phyloP scores from a whole-genome alignment of 2,888 invertebrate species.

The Catocala nupta region DNA sequence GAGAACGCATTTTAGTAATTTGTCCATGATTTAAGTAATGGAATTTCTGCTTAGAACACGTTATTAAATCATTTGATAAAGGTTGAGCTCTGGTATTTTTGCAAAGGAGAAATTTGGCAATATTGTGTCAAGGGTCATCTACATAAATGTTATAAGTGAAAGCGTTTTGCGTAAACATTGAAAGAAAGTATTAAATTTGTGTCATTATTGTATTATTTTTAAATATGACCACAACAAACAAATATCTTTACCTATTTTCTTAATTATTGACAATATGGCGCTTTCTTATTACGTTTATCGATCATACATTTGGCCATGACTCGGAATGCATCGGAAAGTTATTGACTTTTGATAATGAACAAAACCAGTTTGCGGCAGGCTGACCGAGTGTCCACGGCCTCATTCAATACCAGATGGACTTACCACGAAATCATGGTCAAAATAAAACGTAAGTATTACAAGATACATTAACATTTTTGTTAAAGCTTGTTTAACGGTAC shows the following conservation, averaged over 20 bases:
- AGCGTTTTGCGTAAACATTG: slow-evolving; percentile 57
- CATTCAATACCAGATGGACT: slow-evolving; percentile 79
- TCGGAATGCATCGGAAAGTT: slow-evolving; percentile 85
- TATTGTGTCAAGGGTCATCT: slow-evolving; percentile 38
- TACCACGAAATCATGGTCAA: slow-evolving; percentile 56
- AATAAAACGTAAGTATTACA: slow-evolving; percentile 50
- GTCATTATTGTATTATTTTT: slow-evolving; percentile 53
- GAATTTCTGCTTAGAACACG: not conserved
- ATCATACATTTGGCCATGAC: slow-evolving; percentile 80
- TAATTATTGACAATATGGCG: slow-evolving; percentile 36
- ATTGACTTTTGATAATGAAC: slow-evolving; percentile 87
- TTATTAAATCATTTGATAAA: slow-evolving; percentile 8
- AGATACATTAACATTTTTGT: slow-evolving; percentile 67
- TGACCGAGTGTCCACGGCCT: slow-evolving; percentile 83
- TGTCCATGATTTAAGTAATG: slow-evolving; percentile 27
- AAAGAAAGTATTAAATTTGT: slow-evolving; percentile 60
- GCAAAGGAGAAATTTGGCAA: slow-evolving; percentile 40
- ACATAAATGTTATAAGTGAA: slow-evolving; percentile 55
- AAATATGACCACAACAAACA: slow-evolving; percentile 24
- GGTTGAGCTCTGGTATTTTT: slow-evolving; percentile 14
- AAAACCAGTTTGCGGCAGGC: slow-evolving; percentile 82
- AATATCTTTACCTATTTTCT: not conserved
- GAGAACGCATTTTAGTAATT: slow-evolving; percentile 53
- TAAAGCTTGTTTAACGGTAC: slow-evolving; percentile 22
- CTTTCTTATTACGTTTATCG: slow-evolving; percentile 67